Evolutionary conservation across 2,113 vertebrate species (phyloP), one percentile per base, ranked within the genome.

Genomic region (Polypterus senegalus): DNA sequence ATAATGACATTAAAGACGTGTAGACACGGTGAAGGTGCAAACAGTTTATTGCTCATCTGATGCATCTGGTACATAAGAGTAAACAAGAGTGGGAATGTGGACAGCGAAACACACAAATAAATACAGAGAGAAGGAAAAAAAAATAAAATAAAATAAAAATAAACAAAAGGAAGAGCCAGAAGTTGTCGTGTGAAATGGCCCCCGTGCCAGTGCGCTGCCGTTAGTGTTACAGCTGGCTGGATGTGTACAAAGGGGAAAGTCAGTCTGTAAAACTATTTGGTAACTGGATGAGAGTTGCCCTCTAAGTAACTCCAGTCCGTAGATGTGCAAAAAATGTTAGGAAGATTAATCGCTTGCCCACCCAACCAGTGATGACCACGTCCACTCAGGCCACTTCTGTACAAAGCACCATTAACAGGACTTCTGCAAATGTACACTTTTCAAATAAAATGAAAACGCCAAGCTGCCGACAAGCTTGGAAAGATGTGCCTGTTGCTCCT

Each of bases 41-140:
- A 92, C 91, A 84, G 85, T 94, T 94, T 97, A 94, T 94, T 95
- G 92, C 92, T 94, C 84, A 73, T 82, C 76, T 88, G 91, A 82
- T 81, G 84, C 82, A 86, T 83, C 27, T 86, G 80, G 79, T 89
- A 89, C 83, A 91, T 88, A 81, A 86, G 76, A 77, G 81, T 89
- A 58, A 57, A 46, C 5, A 55, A 55, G 43, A 55, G 54, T 8
- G 5, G 9, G 43, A 55, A 5, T 55, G 54, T 55, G 9, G 10
- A 55, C 54, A 55, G 43, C 54, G 43, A 5, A 55, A 11, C 43
- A 27, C 54, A 55, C 54, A 11, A 27, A 27, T 55, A 9, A 55
- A 27, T 3, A 5, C 10, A 5, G 58, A 10, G 58, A 43, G 27
- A 27, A 27, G 27, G 27, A 27, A 27, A 27, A 27, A 27, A 27